Evolutionary conservation across 2,888 invertebrate species (phyloP).

Genomic region (Aelia acuminata): DNA sequence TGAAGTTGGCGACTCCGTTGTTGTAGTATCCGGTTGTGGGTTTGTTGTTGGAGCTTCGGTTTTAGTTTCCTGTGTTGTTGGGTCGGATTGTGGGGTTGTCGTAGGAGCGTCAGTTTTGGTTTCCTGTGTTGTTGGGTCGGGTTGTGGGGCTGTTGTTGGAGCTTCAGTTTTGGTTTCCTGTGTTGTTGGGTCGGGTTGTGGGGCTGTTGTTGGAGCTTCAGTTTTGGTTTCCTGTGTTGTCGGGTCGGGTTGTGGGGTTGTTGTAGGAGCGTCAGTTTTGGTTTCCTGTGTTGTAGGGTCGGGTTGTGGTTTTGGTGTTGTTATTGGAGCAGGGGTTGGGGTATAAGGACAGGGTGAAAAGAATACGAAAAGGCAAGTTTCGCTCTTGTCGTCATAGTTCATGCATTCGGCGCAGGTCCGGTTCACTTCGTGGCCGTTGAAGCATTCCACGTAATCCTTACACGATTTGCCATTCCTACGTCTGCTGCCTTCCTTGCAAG

Average conservation of each 20-base stretch:
- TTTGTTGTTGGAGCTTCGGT: neutral
- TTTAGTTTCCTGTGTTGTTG: neutral
- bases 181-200: no score
- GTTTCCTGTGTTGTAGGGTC: neutral
- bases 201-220: neutral
- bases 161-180: neutral
- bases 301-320: neutral
- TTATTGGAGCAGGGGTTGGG: neutral
- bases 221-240: neutral
- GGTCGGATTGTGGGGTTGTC: no score
- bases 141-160: neutral
- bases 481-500: constrained; percentile 30
- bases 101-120: no score
- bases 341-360: neutral
- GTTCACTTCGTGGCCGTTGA: constrained; percentile 2
- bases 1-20: no score
- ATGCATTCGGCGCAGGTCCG: constrained; percentile 21
- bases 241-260: neutral
- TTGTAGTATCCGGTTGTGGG: neutral
- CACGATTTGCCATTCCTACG: neutral
- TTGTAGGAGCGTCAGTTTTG: neutral
- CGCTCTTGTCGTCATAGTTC: constrained; percentile 26
- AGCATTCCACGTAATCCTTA: constrained; percentile 40
- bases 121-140: neutral
- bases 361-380: neutral